Evolutionary conservation across 2,113 vertebrate species (phyloP).

Genomic region (Rousettus leschenaultii): DNA sequence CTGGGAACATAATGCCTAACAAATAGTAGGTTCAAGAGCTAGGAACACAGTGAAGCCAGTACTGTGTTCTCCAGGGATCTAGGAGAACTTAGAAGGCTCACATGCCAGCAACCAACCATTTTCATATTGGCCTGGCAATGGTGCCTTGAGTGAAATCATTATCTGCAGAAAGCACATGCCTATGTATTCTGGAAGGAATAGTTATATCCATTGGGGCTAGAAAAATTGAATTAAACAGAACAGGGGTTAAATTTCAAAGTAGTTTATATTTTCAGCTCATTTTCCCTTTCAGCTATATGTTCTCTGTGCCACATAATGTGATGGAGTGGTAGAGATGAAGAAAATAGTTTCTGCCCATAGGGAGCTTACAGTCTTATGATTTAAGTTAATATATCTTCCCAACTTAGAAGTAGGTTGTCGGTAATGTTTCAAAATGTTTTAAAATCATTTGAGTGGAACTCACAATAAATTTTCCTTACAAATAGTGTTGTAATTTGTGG

Average conservation of each 20-base stretch:
- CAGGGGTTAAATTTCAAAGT: not conserved
- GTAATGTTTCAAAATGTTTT: not conserved
- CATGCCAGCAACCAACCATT: not conserved
- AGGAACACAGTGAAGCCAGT: not conserved
- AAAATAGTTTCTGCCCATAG: not conserved
- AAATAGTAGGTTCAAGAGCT: not conserved
- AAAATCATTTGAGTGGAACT: not conserved
- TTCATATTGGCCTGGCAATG: not conserved
- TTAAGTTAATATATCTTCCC: not conserved
- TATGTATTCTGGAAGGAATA: not conserved
- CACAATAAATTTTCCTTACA: not conserved
- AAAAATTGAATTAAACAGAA: not conserved
- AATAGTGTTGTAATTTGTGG: not conserved
- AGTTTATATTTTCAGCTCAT: not conserved
- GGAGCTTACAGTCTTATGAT: not conserved
- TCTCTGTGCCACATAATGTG: not conserved
- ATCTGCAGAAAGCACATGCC: not conserved
- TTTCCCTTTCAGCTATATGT: not conserved
- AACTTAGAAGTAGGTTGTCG: not conserved
- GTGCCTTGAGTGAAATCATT: not conserved
- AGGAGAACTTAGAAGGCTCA: not conserved
- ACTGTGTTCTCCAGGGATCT: no score
- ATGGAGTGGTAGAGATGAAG: not conserved
- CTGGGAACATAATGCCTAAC: not conserved
- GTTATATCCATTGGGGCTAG: not conserved